Percentiles rank a stretch among this genome's conserved stretches.
Conservation (phyloP, 1,140 invertebrate species). For the Trichomalopsis sarcophagae region DNA sequence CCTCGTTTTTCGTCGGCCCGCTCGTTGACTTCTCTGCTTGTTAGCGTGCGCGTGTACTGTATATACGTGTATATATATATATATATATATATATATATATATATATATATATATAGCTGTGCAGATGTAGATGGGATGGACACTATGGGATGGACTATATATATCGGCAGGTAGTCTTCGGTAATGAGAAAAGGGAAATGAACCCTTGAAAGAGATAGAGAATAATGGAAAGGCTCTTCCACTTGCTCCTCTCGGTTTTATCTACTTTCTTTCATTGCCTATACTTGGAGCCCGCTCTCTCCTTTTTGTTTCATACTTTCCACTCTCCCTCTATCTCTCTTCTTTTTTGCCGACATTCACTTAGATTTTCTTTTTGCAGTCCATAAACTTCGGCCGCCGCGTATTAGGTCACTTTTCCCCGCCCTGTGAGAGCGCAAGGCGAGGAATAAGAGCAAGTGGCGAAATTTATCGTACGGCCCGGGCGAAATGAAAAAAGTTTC, state of each 20-base stretch:
- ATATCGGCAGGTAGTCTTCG: not conserved
- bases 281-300: not conserved
- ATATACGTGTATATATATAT: not conserved
- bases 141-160: not conserved
- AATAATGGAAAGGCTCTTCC: slow-evolving; percentile 29
- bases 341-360: not conserved
- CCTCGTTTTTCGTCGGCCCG: not conserved
- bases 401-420: slow-evolving; percentile 43
- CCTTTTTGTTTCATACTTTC: not conserved
- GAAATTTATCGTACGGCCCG: slow-evolving; percentile 37
- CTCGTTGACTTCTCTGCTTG: slow-evolving; percentile 43
- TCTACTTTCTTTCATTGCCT: not conserved
- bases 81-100: no score
- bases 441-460: slow-evolving; percentile 17
- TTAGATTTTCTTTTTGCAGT: slow-evolving; percentile 41
- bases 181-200: slow-evolving; percentile 41
- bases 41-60: not conserved
- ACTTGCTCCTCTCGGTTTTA: not conserved
- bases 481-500: slow-evolving; percentile 45
- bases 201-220: slow-evolving; percentile 12
- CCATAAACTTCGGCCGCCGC: slow-evolving; percentile 37
- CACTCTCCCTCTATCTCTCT: not conserved
- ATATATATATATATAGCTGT: no score
- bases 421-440: not conserved
- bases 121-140: not conserved